Evolutionary conservation across 2,888 invertebrate species (phyloP), one percentile per base, ranked within the genome.

Genomic region (Pristionchus mayeri): DNA sequence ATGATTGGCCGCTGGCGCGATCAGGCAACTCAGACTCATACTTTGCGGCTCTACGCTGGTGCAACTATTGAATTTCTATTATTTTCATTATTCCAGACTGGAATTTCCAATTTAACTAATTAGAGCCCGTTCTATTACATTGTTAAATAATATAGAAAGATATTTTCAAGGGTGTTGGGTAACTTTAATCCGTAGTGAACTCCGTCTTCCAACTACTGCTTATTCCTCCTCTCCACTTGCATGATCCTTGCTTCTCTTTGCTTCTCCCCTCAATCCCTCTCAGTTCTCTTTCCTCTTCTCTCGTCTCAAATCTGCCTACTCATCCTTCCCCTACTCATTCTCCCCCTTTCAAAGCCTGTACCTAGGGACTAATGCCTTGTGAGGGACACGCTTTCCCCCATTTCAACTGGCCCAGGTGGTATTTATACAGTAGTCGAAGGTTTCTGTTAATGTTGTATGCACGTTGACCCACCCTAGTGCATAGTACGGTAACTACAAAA

Each of bases 341-440:
- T 80, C 30, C 57, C 80, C 60, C 80, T 57, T 50, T 50, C 52
- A 52, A 50, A 54, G 52, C 52, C 50, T 50, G 48, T 76, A 63
- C 63, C 63, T 63, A 63, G 63, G 44, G 44, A 40, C 71, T 71
- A 71, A 71, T 71, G 71, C 71, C 71, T 71, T 44, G 63, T n/a
- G 71, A 40, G 40, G 71, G 40, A 71, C 71, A 71, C 71, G 44
- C 71, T 71, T 71, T 11, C 71, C 71, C 71, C 13, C 71, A 71
- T 40, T 71, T 71, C 71, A 18, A 71, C 71, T 18, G 40, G 71
- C 0, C 37, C 40, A 44, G 71, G 71, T 37, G 71, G 71, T 71
- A 71, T 71, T 71, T 71, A 71, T 40, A 71, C 40, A 44, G 40
- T 71, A 44, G 37, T 1, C 3, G 37, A 21, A 71, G 37, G 44